Evolutionary conservation across 2,113 vertebrate species (phyloP), one percentile per base, ranked within the genome.

Genomic region (Platichthys stellatus): DNA sequence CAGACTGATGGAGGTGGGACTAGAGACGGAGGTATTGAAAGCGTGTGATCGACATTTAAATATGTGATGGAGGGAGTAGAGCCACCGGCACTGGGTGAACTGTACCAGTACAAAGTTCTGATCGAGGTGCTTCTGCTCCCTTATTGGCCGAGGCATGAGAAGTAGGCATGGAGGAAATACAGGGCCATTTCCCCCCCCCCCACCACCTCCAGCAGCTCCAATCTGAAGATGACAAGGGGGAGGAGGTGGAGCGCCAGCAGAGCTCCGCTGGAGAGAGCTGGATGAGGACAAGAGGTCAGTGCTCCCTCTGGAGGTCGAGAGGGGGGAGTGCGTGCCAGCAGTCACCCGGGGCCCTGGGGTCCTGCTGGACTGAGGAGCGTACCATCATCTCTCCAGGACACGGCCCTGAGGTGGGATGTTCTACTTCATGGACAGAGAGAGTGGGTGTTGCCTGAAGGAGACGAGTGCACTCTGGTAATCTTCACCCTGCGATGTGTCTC

Each of bases 311-410:
- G 90, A 76, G 93, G 88, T 2, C 10, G 5, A 47, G 24, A 14
- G 23, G 8, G 3, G 58, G 43, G 11, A 84, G 62, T 90, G 85
- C 90, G 49, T 5, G 74, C 26, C 85, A 76, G 74, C 12, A 83
- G 85, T 63, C 83, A 73, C 57, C 72, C 51, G 14, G 80, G 78
- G 85, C 93, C 94, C 90, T 90, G 93, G 86, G 94, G 92, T 94
- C 94, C 94, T 94, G 93, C 93, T 86, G 94, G 94, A 94, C 94
- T 94, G 92, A 89, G 66, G 69, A 80, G 69, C 18, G 35, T 17
- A 58, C 47, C 56, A 71, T 65, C 62, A 2, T 54, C 38, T 58
- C 68, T 78, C 38, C 21, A 64, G 69, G 83, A 61, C 68, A 47
- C 63, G 11, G 66, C 28, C 3, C 3, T 13, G 15, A 2, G 53